Conservation (phyloP, 2,888 invertebrate species). For the Brachyptera risi region DNA sequence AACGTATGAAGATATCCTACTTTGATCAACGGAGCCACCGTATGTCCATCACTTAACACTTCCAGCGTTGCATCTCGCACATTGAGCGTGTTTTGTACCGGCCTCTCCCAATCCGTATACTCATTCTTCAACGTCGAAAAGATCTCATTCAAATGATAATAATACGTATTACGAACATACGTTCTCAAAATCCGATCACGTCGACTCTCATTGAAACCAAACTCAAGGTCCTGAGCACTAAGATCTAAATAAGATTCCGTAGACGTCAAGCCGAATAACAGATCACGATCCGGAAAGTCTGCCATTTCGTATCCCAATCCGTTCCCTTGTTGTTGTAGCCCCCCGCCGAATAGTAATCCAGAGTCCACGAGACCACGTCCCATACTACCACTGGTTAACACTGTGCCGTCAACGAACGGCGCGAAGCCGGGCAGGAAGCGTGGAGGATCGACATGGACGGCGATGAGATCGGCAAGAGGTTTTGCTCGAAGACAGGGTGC, state of each 20-base stretch:
- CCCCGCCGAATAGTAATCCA: conserved; percentile 35
- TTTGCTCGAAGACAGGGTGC: conserved; percentile 80
- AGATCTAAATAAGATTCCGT: conserved; percentile 78
- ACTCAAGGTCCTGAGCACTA: conserved; percentile 65
- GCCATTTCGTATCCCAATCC: conserved; percentile 77
- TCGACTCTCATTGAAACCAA: conserved; percentile 81
- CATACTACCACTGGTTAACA: conserved; percentile 49
- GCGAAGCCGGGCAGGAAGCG: conserved; percentile 85
- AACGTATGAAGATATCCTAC: conserved; percentile 76
- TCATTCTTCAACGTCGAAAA: conserved; percentile 91
- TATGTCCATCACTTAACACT: conserved; percentile 87
- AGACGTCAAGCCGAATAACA: conserved; percentile 80
- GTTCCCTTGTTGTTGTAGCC: conserved; percentile 42
- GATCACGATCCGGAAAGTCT: conserved; percentile 75
- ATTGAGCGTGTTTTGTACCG: conserved; percentile 79
- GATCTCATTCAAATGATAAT: conserved; percentile 92
- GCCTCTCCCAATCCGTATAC: conserved; percentile 94
- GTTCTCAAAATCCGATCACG: conserved; percentile 74
- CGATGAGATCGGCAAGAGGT: conserved; percentile 67
- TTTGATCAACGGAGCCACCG: conserved; percentile 78
- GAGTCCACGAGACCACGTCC: conserved; percentile 34
- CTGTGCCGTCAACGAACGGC: conserved; percentile 91
- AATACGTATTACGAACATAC: conserved; percentile 90
- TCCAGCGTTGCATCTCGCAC: conserved; percentile 82
- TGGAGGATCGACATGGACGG: conserved; percentile 73